Percentiles rank a stretch among this genome's conserved stretches.
Conservation (phyloP, 2,113 vertebrate genomes). For the Centropus unirufus region DNA sequence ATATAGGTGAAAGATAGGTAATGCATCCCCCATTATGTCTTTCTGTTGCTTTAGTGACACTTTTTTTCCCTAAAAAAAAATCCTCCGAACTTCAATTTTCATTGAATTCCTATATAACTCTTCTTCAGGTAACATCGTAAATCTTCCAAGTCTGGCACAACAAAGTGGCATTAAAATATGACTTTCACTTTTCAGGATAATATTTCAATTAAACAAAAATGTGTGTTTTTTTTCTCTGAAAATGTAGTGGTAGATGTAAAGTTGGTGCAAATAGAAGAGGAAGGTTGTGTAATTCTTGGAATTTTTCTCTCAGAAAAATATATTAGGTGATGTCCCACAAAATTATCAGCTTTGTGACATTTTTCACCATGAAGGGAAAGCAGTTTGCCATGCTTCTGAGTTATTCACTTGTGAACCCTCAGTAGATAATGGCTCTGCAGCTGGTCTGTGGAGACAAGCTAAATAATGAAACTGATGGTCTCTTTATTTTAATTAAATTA, state of each 20-base stretch:
- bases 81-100: background rate
- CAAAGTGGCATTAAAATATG: background rate
- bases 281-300: background rate
- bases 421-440: background rate
- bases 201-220: background rate
- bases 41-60: background rate
- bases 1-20: background rate
- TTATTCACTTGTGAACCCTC: background rate
- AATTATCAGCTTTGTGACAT: background rate
- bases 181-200: background rate
- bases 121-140: background rate
- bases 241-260: background rate
- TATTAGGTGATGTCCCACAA: background rate
- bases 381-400: background rate
- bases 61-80: fast-evolving
- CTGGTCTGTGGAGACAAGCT: background rate
- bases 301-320: background rate
- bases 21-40: fast-evolving
- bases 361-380: background rate
- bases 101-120: background rate
- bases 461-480: background rate
- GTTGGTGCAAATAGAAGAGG: background rate
- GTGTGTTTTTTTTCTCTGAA: background rate
- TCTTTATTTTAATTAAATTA: background rate
- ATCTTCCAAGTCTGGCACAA: background rate